phyloP scores from a whole-genome alignment of 2,113 vertebrate genomes.

The Centropristis striata region DNA sequence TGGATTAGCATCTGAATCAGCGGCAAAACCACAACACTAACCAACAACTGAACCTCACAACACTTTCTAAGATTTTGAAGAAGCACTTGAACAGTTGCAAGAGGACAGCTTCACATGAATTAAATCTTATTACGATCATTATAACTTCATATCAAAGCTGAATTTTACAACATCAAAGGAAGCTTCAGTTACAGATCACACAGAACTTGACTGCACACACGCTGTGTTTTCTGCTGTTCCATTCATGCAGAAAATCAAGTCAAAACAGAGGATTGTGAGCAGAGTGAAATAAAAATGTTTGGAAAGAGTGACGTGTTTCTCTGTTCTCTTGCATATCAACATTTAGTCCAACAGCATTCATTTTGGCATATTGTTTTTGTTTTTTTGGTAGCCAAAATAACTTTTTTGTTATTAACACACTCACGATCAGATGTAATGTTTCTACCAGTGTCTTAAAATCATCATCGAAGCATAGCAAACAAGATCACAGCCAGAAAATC shows the following conservation, averaged over 20 bases:
- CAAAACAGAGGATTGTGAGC: neutral
- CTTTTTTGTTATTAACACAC: too few relatives aligned
- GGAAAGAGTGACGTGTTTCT: neutral
- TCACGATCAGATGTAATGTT: too few relatives aligned
- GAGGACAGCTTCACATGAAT: neutral
- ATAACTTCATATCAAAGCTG: too few relatives aligned
- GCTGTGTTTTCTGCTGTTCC: neutral
- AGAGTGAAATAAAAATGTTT: neutral
- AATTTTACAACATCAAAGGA: too few relatives aligned
- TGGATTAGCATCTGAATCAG: constrained; percentile 33
- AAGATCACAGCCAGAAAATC: neutral
- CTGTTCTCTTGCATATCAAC: neutral
- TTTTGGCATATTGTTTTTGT: too few relatives aligned
- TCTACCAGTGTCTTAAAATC: too few relatives aligned
- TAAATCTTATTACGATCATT: neutral
- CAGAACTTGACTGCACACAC: neutral
- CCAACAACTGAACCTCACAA: neutral
- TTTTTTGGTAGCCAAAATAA: too few relatives aligned
- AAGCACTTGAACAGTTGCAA: neutral
- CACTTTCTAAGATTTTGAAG: neutral
- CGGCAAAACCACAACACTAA: constrained; percentile 4
- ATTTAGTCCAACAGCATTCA: too few relatives aligned
- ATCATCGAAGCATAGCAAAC: too few relatives aligned
- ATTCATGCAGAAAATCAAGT: neutral
- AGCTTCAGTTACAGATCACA: neutral